Percentiles rank a stretch among this genome's conserved stretches.
Conservation (phyloP, 2,113 vertebrate species). For the Halcyon malimbica region DNA sequence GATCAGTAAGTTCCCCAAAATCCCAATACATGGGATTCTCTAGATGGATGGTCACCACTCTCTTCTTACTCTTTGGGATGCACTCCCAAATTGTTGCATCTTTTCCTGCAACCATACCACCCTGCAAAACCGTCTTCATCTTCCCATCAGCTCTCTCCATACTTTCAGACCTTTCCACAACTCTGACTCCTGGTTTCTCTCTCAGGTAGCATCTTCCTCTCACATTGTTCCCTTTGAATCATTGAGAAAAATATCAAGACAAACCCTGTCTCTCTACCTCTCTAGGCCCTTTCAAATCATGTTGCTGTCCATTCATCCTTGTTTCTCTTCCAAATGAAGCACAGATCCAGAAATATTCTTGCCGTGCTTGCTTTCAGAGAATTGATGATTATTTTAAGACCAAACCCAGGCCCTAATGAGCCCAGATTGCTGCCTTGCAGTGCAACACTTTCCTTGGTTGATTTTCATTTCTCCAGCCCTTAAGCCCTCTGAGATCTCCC, state of each 20-base stretch:
- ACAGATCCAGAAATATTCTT: background rate
- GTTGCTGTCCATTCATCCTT: fast-evolving
- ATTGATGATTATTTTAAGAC: background rate
- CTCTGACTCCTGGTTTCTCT: background rate
- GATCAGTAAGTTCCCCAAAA: background rate
- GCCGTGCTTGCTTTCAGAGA: background rate
- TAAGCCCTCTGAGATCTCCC: background rate
- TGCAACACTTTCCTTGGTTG: background rate
- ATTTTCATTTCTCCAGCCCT: background rate
- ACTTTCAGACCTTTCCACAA: background rate
- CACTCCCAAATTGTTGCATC: background rate
- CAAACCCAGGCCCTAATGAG: background rate
- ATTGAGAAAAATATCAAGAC: background rate
- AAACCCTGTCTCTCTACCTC: background rate
- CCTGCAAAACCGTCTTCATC: background rate
- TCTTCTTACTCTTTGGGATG: background rate
- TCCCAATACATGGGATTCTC: background rate
- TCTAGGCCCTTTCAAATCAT: background rate
- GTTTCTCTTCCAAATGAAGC: background rate
- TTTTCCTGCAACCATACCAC: background rate
- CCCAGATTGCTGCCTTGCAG: background rate
- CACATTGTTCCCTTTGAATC: background rate
- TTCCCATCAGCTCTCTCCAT: background rate
- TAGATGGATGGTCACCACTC: background rate
- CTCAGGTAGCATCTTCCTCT: background rate